phyloP scores from a whole-genome alignment of 2,797 vertebrate genomes.

The Phrynocephalus forsythii region DNA sequence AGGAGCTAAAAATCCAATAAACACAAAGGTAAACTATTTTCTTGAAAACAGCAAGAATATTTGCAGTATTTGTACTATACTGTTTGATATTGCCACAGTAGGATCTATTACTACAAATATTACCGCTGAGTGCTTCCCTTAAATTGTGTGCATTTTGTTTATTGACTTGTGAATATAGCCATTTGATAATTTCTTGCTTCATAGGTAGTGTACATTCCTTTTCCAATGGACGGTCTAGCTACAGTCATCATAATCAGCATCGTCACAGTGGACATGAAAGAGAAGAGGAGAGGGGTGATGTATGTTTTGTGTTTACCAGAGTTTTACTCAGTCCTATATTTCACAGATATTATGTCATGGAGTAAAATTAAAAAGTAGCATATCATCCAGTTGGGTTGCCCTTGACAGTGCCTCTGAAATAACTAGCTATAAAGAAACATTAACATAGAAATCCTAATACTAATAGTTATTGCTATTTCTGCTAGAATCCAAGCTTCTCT shows the following conservation, averaged over 20 bases:
- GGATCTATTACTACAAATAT: not conserved
- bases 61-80: not conserved
- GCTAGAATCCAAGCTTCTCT: not conserved
- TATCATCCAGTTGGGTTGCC: constrained; percentile 2
- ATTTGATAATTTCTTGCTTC: constrained; percentile 65
- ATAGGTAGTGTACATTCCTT: constrained; percentile 90
- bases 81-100: not conserved
- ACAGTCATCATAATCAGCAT: constrained; percentile 89
- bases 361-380: not conserved
- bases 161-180: not conserved
- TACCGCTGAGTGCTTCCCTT: not conserved
- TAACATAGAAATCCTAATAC: not conserved
- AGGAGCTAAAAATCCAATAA: not conserved
- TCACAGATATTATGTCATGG: not conserved
- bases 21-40: not conserved
- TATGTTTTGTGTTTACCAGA: constrained; percentile 75
- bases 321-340: constrained; percentile 5
- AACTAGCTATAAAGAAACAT: not conserved
- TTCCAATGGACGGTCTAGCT: constrained; percentile 89
- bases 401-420: not conserved
- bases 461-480: constrained; percentile 1
- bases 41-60: not conserved
- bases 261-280: constrained; percentile 88
- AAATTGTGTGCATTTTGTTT: not conserved
- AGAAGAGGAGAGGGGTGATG: constrained; percentile 93